Conservation (phyloP, 2,888 invertebrate species). For the Oasisia sp. region DNA sequence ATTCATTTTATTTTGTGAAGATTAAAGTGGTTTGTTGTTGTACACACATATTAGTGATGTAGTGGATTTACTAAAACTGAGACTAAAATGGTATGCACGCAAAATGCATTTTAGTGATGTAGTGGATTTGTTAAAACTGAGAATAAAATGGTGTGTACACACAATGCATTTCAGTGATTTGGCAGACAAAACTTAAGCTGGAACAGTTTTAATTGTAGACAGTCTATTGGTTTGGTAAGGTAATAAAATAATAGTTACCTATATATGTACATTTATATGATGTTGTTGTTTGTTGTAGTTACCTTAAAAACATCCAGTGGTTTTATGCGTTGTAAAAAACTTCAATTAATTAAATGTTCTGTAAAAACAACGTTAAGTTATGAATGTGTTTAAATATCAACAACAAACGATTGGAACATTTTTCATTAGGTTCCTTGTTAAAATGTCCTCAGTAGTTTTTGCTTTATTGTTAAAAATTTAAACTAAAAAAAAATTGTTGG, state of each 20-base stretch:
- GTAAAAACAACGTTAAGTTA: neutral
- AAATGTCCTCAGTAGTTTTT: too few relatives aligned
- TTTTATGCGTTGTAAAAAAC: neutral
- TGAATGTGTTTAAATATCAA: neutral
- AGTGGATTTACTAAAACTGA: too few relatives aligned
- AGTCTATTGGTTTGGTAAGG: neutral
- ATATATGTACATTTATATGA: neutral
- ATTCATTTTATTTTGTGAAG: neutral
- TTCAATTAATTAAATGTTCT: too few relatives aligned
- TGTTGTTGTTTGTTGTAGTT: neutral
- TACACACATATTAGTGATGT: too few relatives aligned
- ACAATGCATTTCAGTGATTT: neutral
- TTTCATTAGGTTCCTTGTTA: neutral
- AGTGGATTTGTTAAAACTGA: too few relatives aligned
- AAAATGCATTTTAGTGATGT: neutral
- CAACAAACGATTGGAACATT: neutral
- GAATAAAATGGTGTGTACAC: neutral
- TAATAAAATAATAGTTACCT: neutral
- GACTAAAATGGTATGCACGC: neutral
- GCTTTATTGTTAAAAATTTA: too few relatives aligned
- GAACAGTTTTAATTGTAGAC: neutral
- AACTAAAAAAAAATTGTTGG: too few relatives aligned
- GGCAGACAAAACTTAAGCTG: neutral
- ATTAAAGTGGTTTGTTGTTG: neutral
- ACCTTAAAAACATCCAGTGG: neutral